Percentiles rank a stretch among this genome's conserved stretches.
Evolutionary conservation across 1,140 invertebrate species (phyloP).

Genomic region (Trypoxylus dichotomus): DNA sequence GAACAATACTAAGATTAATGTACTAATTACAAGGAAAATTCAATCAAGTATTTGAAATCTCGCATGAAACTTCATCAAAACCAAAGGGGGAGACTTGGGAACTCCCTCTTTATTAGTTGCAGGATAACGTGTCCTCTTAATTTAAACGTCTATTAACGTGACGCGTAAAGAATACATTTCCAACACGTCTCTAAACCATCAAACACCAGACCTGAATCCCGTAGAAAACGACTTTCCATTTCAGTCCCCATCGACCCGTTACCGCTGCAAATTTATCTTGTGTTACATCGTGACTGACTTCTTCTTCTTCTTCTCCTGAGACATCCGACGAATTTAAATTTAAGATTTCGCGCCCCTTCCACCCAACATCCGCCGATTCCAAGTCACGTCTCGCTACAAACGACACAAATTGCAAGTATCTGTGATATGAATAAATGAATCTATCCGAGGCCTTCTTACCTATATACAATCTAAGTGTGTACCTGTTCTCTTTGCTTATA

Average conservation of each 20-base stretch:
- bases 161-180: no score
- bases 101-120: no score
- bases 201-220: neutral
- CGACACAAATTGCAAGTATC: neutral
- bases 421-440: neutral
- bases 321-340: conserved; percentile 4
- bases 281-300: neutral
- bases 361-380: neutral
- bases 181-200: neutral
- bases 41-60: no score
- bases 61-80: no score
- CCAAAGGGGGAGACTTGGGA: no score
- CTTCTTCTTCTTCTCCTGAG: neutral
- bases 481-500: no score
- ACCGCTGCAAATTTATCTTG: neutral
- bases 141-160: no score
- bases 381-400: neutral
- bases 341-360: neutral
- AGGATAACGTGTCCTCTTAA: no score
- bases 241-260: neutral
- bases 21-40: no score
- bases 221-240: neutral
- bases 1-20: no score
- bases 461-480: no score
- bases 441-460: no score